Conservation (phyloP, 2,888 invertebrate genomes). For the Tinea pellionella region DNA sequence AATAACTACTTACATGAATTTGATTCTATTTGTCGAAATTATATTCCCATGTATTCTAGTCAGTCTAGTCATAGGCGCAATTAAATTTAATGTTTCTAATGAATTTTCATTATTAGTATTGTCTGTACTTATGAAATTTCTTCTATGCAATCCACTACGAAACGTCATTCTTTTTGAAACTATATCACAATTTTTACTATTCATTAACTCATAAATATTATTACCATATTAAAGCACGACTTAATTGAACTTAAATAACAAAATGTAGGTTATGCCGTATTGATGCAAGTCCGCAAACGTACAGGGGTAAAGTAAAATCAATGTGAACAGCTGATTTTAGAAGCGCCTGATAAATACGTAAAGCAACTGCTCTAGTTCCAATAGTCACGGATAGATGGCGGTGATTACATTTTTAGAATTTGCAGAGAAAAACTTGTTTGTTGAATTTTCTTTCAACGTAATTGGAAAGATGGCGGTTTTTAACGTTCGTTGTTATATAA, state of each 20-base stretch:
- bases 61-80: slow-evolving; percentile 31
- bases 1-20: neutral
- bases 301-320: neutral
- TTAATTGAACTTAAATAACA: neutral
- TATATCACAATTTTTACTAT: slow-evolving; percentile 24
- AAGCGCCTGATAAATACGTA: neutral
- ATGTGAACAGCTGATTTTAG: neutral
- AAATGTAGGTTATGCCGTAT: neutral
- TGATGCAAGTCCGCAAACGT: neutral
- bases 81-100: slow-evolving; percentile 48
- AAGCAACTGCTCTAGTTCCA: neutral
- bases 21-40: neutral
- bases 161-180: slow-evolving; percentile 22
- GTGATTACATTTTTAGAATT: neutral
- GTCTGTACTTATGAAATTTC: slow-evolving; percentile 40
- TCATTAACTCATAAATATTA: neutral
- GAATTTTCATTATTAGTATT: slow-evolving; percentile 37
- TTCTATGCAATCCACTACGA: slow-evolving; percentile 39
- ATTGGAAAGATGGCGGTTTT: no score
- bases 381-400: neutral
- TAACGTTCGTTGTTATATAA: no score
- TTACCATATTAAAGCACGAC: neutral
- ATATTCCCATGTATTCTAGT: slow-evolving; percentile 40
- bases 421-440: no score
- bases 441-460: no score